Base-by-base conservation (phyloP, 2,888 invertebrate species). In the Platycheirus rosarum region DNA sequence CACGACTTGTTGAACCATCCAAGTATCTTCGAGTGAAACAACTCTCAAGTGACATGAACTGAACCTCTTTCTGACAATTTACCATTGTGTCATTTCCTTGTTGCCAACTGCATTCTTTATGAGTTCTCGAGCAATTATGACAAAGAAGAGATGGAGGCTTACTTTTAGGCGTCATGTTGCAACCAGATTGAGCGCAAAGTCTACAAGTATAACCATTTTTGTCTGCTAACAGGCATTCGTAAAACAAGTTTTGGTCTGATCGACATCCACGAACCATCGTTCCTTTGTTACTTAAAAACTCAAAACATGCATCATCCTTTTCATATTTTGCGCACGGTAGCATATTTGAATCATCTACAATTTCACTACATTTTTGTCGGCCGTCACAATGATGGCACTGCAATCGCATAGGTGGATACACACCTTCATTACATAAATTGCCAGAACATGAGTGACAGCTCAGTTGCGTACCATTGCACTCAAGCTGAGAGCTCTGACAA, bases 341-440 rank as follows among this genome's bases (percentile, higher is more conserved):
- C 0, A 88, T 74, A 46, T 84, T 75, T 9, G 42, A 46, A 5
- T 13, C 20, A 37, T 69, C 70, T 8, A 11, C 29, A 23, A 76
- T 35, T 8, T 57, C 35, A 40, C 66, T 66, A 29, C 85, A 85
- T 6, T 55, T 37, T 6, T 26, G 18, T 0, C 37, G 57, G 0
- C 85, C 85, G 1, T 66, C 70, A 29, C 89, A 89, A 57, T 89
- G 87, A 79, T 89, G 86, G 20, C 89, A 89, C 63, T 85, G 86
- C 1, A 88, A 53, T 9, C 89, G 85, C 20, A 86, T 26, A n/a
- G 85, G 75, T 0, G 89, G 89, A 75, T 85, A 88, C 0, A 87
- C 69, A 2, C 87, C 88, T 4, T 75, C 85, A 29, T 89, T 89
- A 85, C 89, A 89, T 16, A 88, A 86, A 51, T 77, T 87, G 11